These are phyloP conservation scores for Callopanchax toddi DNA, from an alignment of 2,113 vertebrate species.

Conservation along the genomic window DNA sequence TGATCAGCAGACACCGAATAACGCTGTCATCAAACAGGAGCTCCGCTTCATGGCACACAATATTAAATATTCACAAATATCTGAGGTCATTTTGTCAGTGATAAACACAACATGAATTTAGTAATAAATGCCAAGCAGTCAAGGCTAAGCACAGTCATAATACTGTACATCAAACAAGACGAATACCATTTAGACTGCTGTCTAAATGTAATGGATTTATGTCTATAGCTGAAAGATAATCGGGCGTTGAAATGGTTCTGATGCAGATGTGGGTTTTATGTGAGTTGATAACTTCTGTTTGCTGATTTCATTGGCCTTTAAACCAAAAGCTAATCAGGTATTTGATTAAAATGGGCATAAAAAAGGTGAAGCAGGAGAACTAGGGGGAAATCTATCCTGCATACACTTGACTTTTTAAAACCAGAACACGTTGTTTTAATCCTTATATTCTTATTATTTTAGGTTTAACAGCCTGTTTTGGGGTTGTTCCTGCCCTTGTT, in stretches of 20 bases:
- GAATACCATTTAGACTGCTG: neutral
- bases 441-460: neutral
- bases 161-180: neutral
- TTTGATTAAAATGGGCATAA: conserved; percentile 15
- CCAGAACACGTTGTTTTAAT: neutral
- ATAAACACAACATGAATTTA: conserved; percentile 4
- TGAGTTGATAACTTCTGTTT: conserved; percentile 15
- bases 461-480: neutral
- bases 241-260: neutral
- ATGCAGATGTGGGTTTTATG: conserved; percentile 5
- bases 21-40: conserved; percentile 22
- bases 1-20: conserved; percentile 24
- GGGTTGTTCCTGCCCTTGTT: neutral
- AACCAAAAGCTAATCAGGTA: conserved; percentile 22
- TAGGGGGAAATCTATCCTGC: neutral
- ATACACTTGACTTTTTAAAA: conserved; percentile 2
- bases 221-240: neutral
- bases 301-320: conserved; percentile 44
- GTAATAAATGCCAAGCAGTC: neutral
- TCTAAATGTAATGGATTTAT: neutral
- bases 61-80: conserved; percentile 28
- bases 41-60: conserved; percentile 14
- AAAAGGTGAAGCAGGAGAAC: conserved; percentile 13
- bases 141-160: neutral
- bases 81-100: neutral